phyloP scores from a whole-genome alignment of 2,888 invertebrate genomes.

The Minunthozetes semirufus region DNA sequence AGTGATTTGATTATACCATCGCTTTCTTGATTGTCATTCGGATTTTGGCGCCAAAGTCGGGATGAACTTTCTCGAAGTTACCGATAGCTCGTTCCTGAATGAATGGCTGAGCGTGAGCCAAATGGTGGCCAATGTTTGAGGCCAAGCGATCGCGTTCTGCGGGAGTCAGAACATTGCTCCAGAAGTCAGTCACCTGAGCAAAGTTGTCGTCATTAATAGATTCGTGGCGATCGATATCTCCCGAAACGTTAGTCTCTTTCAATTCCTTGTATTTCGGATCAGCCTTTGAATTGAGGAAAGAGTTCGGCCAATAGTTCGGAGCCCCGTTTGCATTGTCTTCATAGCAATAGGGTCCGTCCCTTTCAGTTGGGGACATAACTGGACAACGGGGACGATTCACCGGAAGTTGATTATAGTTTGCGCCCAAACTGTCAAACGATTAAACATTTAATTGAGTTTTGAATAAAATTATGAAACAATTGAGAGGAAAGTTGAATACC shows the following conservation, averaged over 20 bases:
- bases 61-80: constrained; percentile 71
- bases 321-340: constrained; percentile 68
- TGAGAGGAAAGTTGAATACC: constrained; percentile 47
- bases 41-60: constrained; percentile 62
- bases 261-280: constrained; percentile 59
- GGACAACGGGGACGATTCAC: constrained; percentile 78
- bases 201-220: constrained; percentile 79
- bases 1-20: neutral
- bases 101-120: constrained; percentile 71
- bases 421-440: constrained; percentile 69
- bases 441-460: no score
- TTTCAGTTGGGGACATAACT: constrained; percentile 44
- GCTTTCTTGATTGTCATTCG: constrained; percentile 15
- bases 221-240: constrained; percentile 70
- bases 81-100: constrained; percentile 75
- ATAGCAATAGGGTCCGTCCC: constrained; percentile 74
- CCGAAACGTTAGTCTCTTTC: constrained; percentile 58
- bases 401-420: constrained; percentile 83
- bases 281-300: constrained; percentile 74
- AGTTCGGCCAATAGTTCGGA: constrained; percentile 95
- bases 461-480: no score
- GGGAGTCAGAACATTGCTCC: constrained; percentile 63
- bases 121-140: constrained; percentile 69
- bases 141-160: constrained; percentile 65
- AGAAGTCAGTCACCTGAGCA: constrained; percentile 73